phyloP scores from a whole-genome alignment of 2,888 invertebrate genomes.

The Melinaea marsaeus region DNA sequence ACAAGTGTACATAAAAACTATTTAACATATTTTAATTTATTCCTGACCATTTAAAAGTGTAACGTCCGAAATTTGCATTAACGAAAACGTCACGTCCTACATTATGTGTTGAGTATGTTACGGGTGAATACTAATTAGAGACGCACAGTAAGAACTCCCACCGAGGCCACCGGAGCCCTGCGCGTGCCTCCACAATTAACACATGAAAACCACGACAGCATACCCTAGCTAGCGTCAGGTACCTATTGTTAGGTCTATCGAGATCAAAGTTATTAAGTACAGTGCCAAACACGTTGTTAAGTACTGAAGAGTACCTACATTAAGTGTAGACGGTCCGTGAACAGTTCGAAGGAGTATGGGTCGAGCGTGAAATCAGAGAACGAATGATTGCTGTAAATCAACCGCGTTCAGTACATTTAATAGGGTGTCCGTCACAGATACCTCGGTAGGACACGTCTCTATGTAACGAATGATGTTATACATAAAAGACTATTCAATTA shows the following conservation, averaged over 20 bases:
- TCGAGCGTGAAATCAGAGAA: slow-evolving; percentile 50
- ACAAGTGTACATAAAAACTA: too few species aligned
- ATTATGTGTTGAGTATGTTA: slow-evolving; percentile 10
- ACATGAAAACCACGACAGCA: background rate
- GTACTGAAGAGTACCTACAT: too few species aligned
- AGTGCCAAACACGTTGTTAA: too few species aligned
- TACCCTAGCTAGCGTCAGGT: background rate
- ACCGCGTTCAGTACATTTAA: slow-evolving; percentile 43
- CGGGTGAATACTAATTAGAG: slow-evolving; percentile 13
- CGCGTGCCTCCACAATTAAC: slow-evolving; percentile 5
- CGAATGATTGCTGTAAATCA: slow-evolving; percentile 52
- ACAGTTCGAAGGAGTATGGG: slow-evolving; percentile 35
- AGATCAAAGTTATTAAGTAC: too few species aligned
- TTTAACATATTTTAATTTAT: background rate
- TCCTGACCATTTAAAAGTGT: slow-evolving; percentile 8
- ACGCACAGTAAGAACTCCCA: slow-evolving; percentile 2
- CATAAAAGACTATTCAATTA: background rate
- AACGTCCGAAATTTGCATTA: slow-evolving; percentile 19
- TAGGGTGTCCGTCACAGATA: slow-evolving; percentile 37
- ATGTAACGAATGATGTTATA: background rate
- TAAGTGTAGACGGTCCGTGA: slow-evolving; percentile 13
- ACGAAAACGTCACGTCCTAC: slow-evolving; percentile 19
- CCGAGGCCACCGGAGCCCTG: slow-evolving; percentile 4
- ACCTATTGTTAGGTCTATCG: too few species aligned
- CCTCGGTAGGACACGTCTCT: slow-evolving; percentile 3